Conservation (phyloP, 1,140 invertebrate species). For the Holotrichia oblita region DNA sequence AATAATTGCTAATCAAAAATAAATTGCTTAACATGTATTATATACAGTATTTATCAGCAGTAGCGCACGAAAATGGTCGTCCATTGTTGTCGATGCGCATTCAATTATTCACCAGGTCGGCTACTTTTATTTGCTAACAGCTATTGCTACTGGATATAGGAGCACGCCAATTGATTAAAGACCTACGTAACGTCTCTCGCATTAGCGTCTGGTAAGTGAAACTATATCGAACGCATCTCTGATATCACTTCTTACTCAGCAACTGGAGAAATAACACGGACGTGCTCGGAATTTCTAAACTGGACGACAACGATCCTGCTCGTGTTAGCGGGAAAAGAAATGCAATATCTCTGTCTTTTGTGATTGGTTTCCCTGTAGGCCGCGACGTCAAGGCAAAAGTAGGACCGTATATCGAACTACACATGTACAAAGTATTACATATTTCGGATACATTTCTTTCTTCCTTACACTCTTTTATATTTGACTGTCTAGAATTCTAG, state of each 20-base stretch:
- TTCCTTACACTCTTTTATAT: no score
- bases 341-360: slow-evolving; percentile 23
- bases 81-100: slow-evolving; percentile 44
- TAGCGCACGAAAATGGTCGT: slow-evolving; percentile 16
- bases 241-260: background rate
- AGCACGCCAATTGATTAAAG: slow-evolving; percentile 37
- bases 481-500: no score
- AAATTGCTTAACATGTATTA: no score
- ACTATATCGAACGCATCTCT: slow-evolving; percentile 31
- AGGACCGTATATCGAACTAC: background rate
- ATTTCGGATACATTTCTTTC: background rate
- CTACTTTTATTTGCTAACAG: slow-evolving; percentile 56
- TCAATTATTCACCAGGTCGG: slow-evolving; percentile 45
- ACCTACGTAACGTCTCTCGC: slow-evolving; percentile 21
- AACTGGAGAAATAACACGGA: slow-evolving; percentile 51
- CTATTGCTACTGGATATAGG: slow-evolving; percentile 55
- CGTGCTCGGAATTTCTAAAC: slow-evolving; percentile 53
- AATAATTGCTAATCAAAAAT: no score
- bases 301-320: slow-evolving; percentile 17
- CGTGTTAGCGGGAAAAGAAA: slow-evolving; percentile 20
- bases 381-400: background rate
- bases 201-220: slow-evolving; percentile 5
- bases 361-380: slow-evolving; percentile 20
- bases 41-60: slow-evolving; percentile 42
- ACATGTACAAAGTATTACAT: background rate